Evolutionary conservation across 2,113 vertebrate species (phyloP), one percentile per base, ranked within the genome.

Genomic region (Ursus arctos): DNA sequence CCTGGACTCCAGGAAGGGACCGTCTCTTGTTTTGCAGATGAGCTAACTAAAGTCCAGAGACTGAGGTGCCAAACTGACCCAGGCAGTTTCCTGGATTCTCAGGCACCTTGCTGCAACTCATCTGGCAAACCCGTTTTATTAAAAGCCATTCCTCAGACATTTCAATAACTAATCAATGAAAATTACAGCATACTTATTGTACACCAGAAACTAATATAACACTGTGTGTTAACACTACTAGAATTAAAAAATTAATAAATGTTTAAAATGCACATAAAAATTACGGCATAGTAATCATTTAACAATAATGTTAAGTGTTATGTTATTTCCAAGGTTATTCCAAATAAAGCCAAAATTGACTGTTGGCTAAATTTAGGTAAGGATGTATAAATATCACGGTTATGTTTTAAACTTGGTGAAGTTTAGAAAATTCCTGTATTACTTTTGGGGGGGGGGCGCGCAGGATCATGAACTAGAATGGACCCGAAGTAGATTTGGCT

Each of bases 341-440:
- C 59, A 94, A 92, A 55, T 81, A 88, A 91, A 95, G 40, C 18
- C 76, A 79, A 88, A 82, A 92, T 51, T 63, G 40, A 92, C 40
- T 40, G 4, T 24, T 63, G 47, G 40, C 51, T 47, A 93, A 92
- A 59, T 51, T 94, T 83, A 69, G 33, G 24, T 67, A 76, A 88
- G 47, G 31, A 85, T 47, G 94, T 84, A 61, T 57, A 94, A 87
- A 59, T 71, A 83, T 69, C 16, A 33, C 31, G 40, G 33, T 19
- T 89, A 67, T 33, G 61, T 77, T 81, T 91, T 71, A 96, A 96
- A 91, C 26, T 71, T 61, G 53, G 36, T 83, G 47, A 92, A 79
- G 7, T 88, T 92, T 81, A 80, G 77, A 91, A 91, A 95, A 94
- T 26, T n/a, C 85, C 77, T 93, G 4, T 40, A 57, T 85, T 74